phyloP scores from a whole-genome alignment of 1,140 invertebrate species.

The Bilobella aurantiaca region DNA sequence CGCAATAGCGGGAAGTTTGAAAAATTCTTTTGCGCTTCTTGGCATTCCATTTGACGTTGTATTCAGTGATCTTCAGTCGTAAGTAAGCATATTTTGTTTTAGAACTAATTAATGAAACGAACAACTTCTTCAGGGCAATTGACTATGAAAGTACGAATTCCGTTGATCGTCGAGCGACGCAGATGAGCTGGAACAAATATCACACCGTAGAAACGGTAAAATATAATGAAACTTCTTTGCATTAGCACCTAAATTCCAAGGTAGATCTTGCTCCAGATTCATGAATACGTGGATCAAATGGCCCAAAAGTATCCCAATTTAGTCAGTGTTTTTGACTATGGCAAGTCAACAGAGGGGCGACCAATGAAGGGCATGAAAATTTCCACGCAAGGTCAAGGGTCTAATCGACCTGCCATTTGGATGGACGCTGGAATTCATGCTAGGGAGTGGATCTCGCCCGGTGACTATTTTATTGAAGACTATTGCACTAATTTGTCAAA shows the following conservation, averaged over 20 bases:
- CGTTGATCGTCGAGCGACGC: conserved; percentile 3
- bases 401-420: conserved; percentile 29
- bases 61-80: conserved; percentile 25
- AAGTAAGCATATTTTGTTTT: conserved; percentile 8
- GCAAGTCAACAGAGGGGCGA: conserved; percentile 27
- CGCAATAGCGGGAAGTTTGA: conserved; percentile 6
- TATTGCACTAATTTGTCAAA: too few relatives aligned
- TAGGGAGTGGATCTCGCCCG: conserved; percentile 30
- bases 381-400: conserved; percentile 13
- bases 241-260: background rate
- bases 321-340: conserved; percentile 20
- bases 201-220: conserved; percentile 26
- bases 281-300: conserved; percentile 32
- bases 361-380: conserved; percentile 32
- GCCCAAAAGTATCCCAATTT: conserved; percentile 27
- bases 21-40: conserved; percentile 18
- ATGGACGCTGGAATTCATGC: conserved; percentile 29
- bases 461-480: background rate
- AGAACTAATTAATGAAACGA: too few relatives aligned
- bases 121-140: too few relatives aligned
- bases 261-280: conserved; percentile 17
- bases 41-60: conserved; percentile 24
- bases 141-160: conserved; percentile 26
- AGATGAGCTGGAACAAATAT: conserved; percentile 30
- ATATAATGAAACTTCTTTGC: background rate